Evolutionary conservation across 2,888 invertebrate species (phyloP), one percentile per base, ranked within the genome.

Genomic region (Ametastegia equiseti): DNA sequence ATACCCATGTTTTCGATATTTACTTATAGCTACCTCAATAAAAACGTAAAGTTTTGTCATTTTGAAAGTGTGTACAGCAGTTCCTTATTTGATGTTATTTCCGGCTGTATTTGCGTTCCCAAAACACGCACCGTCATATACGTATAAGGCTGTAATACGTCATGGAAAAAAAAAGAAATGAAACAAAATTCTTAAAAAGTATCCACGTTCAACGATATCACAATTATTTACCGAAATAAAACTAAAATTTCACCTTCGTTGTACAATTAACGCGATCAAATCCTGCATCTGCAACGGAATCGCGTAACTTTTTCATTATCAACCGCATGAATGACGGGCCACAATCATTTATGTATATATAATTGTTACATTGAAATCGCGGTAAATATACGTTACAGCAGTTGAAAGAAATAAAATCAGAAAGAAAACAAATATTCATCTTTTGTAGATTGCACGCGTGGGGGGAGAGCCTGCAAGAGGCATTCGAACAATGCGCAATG

Each of bases 401-500:
- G 19, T 67, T 1, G 27, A 47, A 27, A 47, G 7, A 19, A 36
- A 67, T 45, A 13, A 27, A 1, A 30, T 27, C 6, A 15, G 1
- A 13, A 30, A 27, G 27, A 69, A n/a, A 3, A 15, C 2, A 45
- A 42, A 45, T 45, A 15, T 47, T 71, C 45, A 23, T 54, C 45
- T 75, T 75, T 80, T 50, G 2, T 92, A 97, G 97, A 91, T 92
- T 98, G 83, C 98, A 98, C 91, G 94, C 97, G 80, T 99, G 99
- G 99, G 99, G 99, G 36, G 94, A 95, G 82, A 95, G 94, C 75
- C 90, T 99, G 78, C 93, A 95, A 88, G 98, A 99, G 92, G 96
- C 98, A 0, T 99, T 98, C 92, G 98, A 99, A 90, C 98, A 98
- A 92, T 97, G 97, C 88, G 98, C 97, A 7, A 95, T 97, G 91